Evolutionary conservation across 2,113 vertebrate genomes (phyloP).

Genomic region (Canis aureus): DNA sequence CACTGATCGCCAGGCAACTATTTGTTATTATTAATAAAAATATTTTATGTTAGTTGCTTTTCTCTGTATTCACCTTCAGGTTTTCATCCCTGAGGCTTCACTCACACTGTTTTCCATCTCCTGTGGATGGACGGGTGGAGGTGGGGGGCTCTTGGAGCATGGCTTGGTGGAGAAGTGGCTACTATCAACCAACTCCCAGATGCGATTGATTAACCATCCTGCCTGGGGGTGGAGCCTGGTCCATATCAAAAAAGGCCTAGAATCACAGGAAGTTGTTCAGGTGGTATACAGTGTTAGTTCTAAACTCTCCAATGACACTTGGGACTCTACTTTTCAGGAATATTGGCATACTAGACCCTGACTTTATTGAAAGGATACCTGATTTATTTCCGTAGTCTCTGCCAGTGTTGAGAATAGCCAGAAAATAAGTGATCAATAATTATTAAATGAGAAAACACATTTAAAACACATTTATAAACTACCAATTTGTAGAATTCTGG

Average conservation of each 20-base stretch:
- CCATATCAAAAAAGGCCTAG: background rate
- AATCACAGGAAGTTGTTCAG: background rate
- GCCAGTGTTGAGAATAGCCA: background rate
- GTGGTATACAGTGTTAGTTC: background rate
- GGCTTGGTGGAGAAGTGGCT: background rate
- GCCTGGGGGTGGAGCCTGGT: background rate
- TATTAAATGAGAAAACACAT: constrained; percentile 9
- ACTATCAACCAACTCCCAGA: background rate
- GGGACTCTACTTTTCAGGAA: background rate
- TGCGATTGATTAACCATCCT: background rate
- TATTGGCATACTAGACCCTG: background rate
- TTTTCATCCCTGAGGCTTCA: background rate
- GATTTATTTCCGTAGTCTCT: background rate
- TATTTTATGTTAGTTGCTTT: background rate
- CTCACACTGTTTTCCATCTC: background rate
- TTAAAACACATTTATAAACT: background rate
- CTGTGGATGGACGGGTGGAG: background rate
- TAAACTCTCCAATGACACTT: background rate
- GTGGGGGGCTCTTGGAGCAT: background rate
- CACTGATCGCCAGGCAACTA: background rate
- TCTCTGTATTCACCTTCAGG: background rate
- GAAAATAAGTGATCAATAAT: background rate
- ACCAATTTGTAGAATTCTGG: background rate
- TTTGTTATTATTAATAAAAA: background rate
- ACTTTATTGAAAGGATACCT: background rate